phyloP scores from a whole-genome alignment of 2,888 invertebrate genomes.

The Drosophila vallismaia region DNA sequence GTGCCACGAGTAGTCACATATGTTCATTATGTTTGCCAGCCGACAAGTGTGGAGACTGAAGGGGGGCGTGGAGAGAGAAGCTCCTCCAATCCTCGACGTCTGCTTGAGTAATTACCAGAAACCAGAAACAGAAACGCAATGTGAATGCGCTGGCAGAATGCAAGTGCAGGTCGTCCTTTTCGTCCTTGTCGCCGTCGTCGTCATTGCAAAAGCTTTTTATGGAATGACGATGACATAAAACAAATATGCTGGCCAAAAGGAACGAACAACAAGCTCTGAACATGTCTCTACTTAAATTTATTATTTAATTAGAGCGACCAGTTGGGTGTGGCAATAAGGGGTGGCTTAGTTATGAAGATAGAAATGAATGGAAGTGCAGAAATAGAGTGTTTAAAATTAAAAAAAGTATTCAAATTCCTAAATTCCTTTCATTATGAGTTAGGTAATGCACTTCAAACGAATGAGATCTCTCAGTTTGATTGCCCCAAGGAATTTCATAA shows the following conservation, averaged over 20 bases:
- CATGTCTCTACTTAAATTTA: conserved; percentile 49
- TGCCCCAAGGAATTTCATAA: not conserved
- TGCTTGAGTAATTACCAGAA: conserved; percentile 74
- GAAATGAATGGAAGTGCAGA: not conserved
- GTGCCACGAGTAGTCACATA: conserved; percentile 47
- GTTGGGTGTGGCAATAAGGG: conserved; percentile 21
- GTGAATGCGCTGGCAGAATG: conserved; percentile 52
- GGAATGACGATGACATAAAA: conserved; percentile 57
- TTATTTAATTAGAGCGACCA: conserved; percentile 64
- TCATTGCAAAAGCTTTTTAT: conserved; percentile 52
- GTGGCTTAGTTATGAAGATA: not conserved
- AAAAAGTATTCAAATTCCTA: not conserved
- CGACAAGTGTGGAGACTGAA: conserved; percentile 51
- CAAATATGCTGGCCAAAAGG: conserved; percentile 48
- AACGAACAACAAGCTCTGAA: conserved; percentile 18
- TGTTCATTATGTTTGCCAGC: conserved; percentile 72
- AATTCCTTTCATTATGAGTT: not conserved
- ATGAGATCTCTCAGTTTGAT: not conserved
- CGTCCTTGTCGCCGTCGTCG: conserved; percentile 42
- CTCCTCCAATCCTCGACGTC: conserved; percentile 61
- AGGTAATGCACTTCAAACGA: not conserved
- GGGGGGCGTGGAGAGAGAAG: conserved; percentile 10
- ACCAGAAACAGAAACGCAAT: conserved; percentile 51
- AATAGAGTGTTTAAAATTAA: not conserved
- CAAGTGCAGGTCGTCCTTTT: conserved; percentile 43